These are phyloP conservation scores for Takifugu rubripes DNA, from an alignment of 2,797 vertebrate species.

Conservation along the genomic window DNA sequence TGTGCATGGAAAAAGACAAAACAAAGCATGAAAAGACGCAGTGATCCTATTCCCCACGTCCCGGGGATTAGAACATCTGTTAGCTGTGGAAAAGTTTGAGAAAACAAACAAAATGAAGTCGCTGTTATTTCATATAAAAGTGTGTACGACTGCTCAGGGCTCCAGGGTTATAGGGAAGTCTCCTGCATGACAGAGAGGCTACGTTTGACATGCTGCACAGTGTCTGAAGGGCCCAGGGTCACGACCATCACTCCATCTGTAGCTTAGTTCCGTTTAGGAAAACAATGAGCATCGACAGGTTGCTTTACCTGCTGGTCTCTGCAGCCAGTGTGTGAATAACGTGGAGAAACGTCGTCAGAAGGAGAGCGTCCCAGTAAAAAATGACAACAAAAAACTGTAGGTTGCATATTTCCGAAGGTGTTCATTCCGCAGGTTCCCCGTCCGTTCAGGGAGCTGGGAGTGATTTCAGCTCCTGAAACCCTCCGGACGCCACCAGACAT, in stretches of 20 bases:
- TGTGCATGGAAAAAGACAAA: no score
- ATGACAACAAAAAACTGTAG: slow-evolving; percentile 26
- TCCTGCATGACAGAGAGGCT: slow-evolving; percentile 32
- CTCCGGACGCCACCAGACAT: slow-evolving; percentile 20
- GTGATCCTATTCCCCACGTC: no score
- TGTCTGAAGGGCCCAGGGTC: background rate
- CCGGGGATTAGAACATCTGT: no score
- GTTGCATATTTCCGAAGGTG: slow-evolving; percentile 22
- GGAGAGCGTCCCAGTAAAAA: slow-evolving; percentile 63
- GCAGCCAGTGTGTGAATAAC: slow-evolving; percentile 56
- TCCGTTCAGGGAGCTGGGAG: no score
- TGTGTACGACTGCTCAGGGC: no score
- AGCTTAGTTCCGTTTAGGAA: slow-evolving; percentile 34
- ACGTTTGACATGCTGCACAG: slow-evolving; percentile 32
- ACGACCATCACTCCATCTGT: slow-evolving; percentile 12
- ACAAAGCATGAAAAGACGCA: no score
- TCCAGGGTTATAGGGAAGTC: slow-evolving; percentile 1
- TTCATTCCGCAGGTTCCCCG: no score
- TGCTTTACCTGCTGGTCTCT: slow-evolving; percentile 28
- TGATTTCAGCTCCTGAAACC: slow-evolving; percentile 1
- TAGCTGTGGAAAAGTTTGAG: no score
- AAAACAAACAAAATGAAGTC: no score
- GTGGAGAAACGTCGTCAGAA: slow-evolving; percentile 38
- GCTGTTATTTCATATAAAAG: no score
- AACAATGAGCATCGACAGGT: background rate